Conservation (phyloP, 2,797 vertebrate species). For the Holocentrus rufus region DNA sequence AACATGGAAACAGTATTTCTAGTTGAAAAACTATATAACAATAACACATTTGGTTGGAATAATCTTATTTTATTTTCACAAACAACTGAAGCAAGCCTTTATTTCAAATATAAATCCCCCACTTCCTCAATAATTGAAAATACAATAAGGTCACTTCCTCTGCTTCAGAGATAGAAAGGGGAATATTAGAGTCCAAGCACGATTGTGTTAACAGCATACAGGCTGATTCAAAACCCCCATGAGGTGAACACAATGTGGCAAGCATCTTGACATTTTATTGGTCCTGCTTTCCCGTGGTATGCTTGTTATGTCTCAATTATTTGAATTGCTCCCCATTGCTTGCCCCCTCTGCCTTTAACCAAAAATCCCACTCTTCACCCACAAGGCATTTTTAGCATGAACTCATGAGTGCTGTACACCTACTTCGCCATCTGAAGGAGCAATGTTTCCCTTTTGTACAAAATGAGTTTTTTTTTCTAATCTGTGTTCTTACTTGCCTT, state of each 20-base stretch:
- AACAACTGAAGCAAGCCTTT: conserved; percentile 55
- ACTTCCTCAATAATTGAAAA: conserved; percentile 42
- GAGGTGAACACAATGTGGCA: conserved; percentile 30
- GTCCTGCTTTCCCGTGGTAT: conserved; percentile 41
- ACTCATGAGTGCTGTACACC: conserved; percentile 21
- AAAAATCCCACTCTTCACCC: conserved; percentile 11
- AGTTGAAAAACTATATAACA: background rate
- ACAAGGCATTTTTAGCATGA: conserved; percentile 34
- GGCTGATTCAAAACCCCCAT: conserved; percentile 28
- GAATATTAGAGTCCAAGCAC: conserved; percentile 57
- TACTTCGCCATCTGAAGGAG: conserved; percentile 26
- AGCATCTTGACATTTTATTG: conserved; percentile 33
- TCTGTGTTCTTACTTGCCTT: conserved; percentile 7
- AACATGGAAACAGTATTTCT: background rate
- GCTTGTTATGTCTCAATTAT: conserved; percentile 42
- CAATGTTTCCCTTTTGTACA: conserved; percentile 36
- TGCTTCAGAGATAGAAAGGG: conserved; percentile 47
- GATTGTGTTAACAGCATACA: conserved; percentile 53
- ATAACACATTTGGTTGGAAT: conserved; percentile 45
- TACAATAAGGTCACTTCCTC: conserved; percentile 49
- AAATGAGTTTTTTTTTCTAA: background rate
- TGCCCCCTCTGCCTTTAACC: conserved; percentile 43
- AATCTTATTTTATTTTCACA: conserved; percentile 74
- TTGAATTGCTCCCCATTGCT: conserved; percentile 35
- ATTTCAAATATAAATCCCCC: conserved; percentile 50